Percentiles rank a stretch among this genome's conserved stretches.
These are phyloP conservation scores for Nothoprocta perdicaria DNA, from an alignment of 2,113 vertebrate genomes.

Conservation along the genomic window DNA sequence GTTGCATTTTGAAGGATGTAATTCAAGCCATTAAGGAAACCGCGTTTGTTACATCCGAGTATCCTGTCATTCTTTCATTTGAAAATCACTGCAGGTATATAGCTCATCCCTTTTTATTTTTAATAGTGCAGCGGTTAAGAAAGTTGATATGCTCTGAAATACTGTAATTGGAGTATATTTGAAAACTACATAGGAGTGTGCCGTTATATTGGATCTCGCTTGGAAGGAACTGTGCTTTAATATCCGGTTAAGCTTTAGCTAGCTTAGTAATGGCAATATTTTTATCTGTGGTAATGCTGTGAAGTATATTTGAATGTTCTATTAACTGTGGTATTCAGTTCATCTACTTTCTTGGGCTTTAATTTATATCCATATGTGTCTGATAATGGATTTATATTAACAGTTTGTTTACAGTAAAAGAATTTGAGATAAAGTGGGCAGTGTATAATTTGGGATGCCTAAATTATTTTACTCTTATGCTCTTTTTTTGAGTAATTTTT, in stretches of 20 bases:
- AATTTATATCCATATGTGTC: neutral
- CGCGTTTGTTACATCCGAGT: conserved; percentile 94
- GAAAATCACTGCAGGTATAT: conserved; percentile 98
- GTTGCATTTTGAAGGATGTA: conserved; percentile 86
- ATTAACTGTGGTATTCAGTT: conserved; percentile 25
- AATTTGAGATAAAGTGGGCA: neutral
- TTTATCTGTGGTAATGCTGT: neutral
- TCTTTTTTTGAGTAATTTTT: conserved; percentile 16
- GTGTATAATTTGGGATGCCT: conserved; percentile 15
- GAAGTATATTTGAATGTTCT: conserved; percentile 21
- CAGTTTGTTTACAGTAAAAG: conserved; percentile 11
- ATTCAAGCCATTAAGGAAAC: conserved; percentile 98
- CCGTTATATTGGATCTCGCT: neutral
- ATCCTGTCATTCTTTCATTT: conserved; percentile 97
- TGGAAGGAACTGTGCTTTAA: neutral
- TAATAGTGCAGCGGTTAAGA: neutral
- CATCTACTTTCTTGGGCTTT: neutral
- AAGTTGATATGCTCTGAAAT: neutral
- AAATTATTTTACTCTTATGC: neutral
- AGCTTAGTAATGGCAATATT: neutral
- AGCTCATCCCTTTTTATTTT: neutral
- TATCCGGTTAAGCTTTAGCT: neutral
- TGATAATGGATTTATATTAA: conserved; percentile 12
- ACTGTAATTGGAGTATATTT: neutral
- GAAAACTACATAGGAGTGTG: neutral